phyloP scores from a whole-genome alignment of 2,797 vertebrate species.

The Cuculus canorus region DNA sequence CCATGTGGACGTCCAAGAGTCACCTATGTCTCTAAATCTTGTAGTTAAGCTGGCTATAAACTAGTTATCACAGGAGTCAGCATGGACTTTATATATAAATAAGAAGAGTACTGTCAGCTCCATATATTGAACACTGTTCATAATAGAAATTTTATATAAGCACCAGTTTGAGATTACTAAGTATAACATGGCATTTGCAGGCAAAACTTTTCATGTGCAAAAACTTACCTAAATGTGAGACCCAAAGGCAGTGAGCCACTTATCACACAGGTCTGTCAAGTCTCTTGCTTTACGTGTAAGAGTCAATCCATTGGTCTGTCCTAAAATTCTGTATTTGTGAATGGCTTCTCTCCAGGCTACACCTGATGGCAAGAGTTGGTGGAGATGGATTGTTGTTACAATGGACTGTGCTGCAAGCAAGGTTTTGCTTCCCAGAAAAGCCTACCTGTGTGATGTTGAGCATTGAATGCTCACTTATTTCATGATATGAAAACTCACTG shows the following conservation, averaged over 20 bases:
- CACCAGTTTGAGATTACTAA: not conserved
- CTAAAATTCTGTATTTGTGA: not conserved
- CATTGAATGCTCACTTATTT: not conserved
- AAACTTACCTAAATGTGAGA: not conserved
- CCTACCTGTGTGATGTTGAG: not conserved
- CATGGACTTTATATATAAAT: not conserved
- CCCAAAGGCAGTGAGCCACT: not conserved
- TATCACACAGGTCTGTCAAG: not conserved
- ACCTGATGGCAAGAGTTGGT: not conserved
- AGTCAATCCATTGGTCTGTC: rapidly evolving
- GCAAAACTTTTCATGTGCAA: not conserved
- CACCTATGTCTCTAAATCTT: not conserved
- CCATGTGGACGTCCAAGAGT: not conserved
- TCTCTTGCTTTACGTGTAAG: rapidly evolving
- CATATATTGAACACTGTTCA: not conserved
- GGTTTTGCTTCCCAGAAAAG: not conserved
- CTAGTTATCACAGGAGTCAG: not conserved
- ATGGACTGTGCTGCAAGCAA: not conserved
- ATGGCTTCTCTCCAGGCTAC: not conserved
- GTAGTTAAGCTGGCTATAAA: not conserved
- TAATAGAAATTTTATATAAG: not conserved
- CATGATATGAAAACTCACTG: not conserved
- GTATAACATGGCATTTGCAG: rapidly evolving
- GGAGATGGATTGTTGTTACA: rapidly evolving
- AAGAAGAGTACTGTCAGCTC: not conserved